Evolutionary conservation across 2,888 invertebrate species (phyloP).

Genomic region (Blastobasis adustella): DNA sequence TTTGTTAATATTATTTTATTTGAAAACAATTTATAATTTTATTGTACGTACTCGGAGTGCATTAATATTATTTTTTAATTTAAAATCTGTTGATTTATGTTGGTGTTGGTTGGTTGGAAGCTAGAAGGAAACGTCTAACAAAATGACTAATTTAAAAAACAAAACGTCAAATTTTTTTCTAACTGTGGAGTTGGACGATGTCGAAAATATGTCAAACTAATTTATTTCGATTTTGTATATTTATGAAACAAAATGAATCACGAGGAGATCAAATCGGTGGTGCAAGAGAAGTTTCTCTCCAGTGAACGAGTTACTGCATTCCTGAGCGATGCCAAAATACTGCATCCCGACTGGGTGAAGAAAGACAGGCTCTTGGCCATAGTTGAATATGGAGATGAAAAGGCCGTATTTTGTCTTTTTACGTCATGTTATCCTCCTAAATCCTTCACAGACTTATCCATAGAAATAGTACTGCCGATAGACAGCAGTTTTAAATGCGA

Average conservation of each 20-base stretch:
- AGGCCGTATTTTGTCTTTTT: conserved; percentile 67
- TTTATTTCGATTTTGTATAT: conserved; percentile 6
- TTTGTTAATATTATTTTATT: too few relatives aligned
- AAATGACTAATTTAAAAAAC: too few relatives aligned
- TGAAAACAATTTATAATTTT: too few relatives aligned
- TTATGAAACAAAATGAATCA: conserved; percentile 55
- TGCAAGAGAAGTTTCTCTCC: conserved; percentile 66
- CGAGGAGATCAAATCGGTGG: conserved; percentile 62
- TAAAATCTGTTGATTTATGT: too few relatives aligned
- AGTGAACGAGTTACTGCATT: conserved; percentile 66
- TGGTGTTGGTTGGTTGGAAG: too few relatives aligned
- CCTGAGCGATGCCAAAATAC: conserved; percentile 60
- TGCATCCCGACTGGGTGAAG: conserved; percentile 64
- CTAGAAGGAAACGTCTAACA: too few relatives aligned
- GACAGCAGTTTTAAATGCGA: conserved; percentile 87
- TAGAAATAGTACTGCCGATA: conserved; percentile 87
- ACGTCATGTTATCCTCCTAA: conserved; percentile 78
- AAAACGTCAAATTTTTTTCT: conserved; percentile 1
- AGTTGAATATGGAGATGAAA: conserved; percentile 68
- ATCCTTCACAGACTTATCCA: conserved; percentile 83
- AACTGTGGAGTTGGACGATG: conserved; percentile 6
- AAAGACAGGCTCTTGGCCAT: conserved; percentile 63
- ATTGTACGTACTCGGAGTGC: too few relatives aligned
- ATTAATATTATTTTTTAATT: too few relatives aligned
- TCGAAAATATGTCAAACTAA: conserved; percentile 15